Evolutionary conservation across 2,888 invertebrate genomes (phyloP), one percentile per base, ranked within the genome.

Genomic region (Spicauda simplicius): DNA sequence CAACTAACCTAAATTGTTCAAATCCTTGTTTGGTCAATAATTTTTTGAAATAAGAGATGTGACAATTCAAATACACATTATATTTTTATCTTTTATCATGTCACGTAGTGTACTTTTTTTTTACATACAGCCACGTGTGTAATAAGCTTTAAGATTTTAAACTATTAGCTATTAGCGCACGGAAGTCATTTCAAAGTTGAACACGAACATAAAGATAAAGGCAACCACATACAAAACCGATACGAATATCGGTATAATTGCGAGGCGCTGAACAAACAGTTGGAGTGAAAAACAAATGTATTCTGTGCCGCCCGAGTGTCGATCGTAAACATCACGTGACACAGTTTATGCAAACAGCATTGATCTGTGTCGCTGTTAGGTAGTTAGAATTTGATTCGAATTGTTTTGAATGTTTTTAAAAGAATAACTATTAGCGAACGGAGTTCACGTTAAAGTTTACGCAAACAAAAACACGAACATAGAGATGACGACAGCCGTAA

Each of bases 201-300:
- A 37, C 16, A 37, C 56, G 30, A 55, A 18, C 37, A 37, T n/a
- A 7, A 0, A 48, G 16, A 48, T 48, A 56, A 33, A 37, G 18
- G 11, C 56, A 4, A 3, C 10, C 16, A 11, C 10, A 53, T 18
- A 19, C 52, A 54, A 53, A 25, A 25, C 52, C 37, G 19, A 61
- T 61, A 18, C 18, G 48, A 50, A 59, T 52, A 52, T 60, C 14
- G 37, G n/a, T 50, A n/a, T n/a, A n/a, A n/a, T 19, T 60, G 53
- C 20, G n/a, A 61, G 37, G 41, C 53, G 30, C 19, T 16, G 19
- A 37, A 54, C 53, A 54, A 61, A 62, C 45, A 62, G 20, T 16
- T 20, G 25, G 12, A 62, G 25, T 1, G 37, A 54, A 54, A 54
- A 62, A 53, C 53, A 62, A 62, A 62, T 62, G 62, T 62, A 62